Conservation (phyloP, 2,113 vertebrate genomes). For the Pristiophorus japonicus region DNA sequence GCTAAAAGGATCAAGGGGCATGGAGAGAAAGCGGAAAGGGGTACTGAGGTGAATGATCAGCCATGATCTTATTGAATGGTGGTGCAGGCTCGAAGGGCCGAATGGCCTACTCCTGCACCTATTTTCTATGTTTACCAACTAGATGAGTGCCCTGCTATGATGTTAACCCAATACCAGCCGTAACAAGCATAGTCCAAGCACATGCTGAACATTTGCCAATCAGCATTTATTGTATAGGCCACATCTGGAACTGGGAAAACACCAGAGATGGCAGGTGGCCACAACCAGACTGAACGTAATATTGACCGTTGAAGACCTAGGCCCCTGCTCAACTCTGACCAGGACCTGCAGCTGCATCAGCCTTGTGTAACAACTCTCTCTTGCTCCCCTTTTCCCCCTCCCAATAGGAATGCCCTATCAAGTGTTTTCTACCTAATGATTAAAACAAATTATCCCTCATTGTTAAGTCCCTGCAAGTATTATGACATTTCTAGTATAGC, state of each 20-base stretch:
- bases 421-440: not conserved
- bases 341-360: not conserved
- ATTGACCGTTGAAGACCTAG: not conserved
- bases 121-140: too few species aligned
- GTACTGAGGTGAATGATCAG: too few species aligned
- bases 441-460: too few species aligned
- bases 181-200: not conserved
- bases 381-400: not conserved
- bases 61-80: too few species aligned
- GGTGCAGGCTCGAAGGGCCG: too few species aligned
- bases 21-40: too few species aligned
- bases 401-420: not conserved
- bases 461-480: not conserved
- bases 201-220: not conserved
- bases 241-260: not conserved
- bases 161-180: not conserved
- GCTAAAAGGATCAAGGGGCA: too few species aligned
- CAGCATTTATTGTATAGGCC: not conserved
- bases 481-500: not conserved
- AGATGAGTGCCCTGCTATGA: not conserved
- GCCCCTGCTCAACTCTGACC: not conserved
- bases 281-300: not conserved
- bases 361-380: not conserved
- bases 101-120: too few species aligned
- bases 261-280: not conserved